These are phyloP conservation scores for Chiroxiphia lanceolata DNA, from an alignment of 2,797 vertebrate species.

Conservation along the genomic window DNA sequence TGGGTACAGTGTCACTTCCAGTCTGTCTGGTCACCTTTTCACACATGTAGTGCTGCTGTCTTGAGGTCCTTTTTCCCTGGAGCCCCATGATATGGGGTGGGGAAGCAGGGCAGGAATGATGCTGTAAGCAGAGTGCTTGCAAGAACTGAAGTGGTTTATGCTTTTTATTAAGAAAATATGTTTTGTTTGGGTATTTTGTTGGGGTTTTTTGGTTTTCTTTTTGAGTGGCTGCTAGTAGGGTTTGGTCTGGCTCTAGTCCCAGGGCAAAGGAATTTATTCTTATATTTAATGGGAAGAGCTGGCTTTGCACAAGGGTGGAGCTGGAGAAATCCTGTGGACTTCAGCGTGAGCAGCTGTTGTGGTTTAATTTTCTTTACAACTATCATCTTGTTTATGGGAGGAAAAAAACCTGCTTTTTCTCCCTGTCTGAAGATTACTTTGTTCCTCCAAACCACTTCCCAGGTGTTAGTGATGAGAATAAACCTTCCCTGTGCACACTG, in stretches of 20 bases:
- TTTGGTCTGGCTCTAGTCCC: background rate
- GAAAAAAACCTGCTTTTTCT: background rate
- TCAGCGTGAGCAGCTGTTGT: background rate
- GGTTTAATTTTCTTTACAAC: background rate
- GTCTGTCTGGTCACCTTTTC: background rate
- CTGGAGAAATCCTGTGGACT: background rate
- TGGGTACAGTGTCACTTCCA: background rate
- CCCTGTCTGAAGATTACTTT: background rate
- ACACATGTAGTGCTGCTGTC: constrained; percentile 4
- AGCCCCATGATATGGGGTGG: background rate
- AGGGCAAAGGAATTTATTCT: background rate
- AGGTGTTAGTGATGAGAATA: constrained; percentile 58
- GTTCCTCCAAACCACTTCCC: constrained; percentile 26
- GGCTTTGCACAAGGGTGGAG: background rate
- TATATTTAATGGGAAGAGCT: background rate
- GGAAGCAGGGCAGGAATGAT: background rate
- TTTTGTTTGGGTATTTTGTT: background rate
- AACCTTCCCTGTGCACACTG: constrained; percentile 24
- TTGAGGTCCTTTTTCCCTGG: background rate
- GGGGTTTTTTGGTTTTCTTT: background rate
- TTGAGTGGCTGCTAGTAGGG: background rate
- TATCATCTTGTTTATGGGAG: background rate
- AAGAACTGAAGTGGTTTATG: background rate
- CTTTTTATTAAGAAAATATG: background rate
- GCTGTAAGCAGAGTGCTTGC: background rate